Base-by-base conservation (phyloP, 1,140 invertebrate species). In the Trachymyrmex cornetzi region DNA sequence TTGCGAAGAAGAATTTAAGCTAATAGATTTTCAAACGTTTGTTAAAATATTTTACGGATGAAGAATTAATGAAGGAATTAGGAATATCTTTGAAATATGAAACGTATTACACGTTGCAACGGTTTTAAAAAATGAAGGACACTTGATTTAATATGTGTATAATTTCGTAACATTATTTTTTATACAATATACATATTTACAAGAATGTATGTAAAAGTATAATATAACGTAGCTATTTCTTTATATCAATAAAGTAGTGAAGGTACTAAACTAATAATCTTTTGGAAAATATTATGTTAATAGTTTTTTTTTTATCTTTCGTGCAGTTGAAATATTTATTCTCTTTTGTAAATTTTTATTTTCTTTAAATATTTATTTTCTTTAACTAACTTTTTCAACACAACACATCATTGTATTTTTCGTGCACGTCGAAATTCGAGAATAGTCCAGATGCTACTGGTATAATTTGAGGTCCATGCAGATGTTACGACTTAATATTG, bases 401-500 rank as follows among this genome's bases (percentile, higher is more conserved):
- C n/a, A n/a, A n/a, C n/a, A n/a, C n/a, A 12, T 27, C 6, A 24
- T 67, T 12, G 14, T 50, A 50, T 12, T 48, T 59, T 44, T 44
- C 34, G 19, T 77, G 69, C 27, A 63, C 6, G 57, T 64, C 30
- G 71, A 89, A 90, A 84, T 55, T 89, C 59, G 86, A 90, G 75
- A 75, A 44, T 63, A 59, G 24, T 3, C 50, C 75, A 90, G 57
- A 69, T 87, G 88, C n/a, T 24, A 1, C 16, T 79, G 9, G 2
- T 44, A 24, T 34, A 77, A 82, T 27, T 50, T 24, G 9, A 53
- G 16, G 16, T 80, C 48, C 7, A 61, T 55, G 57, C 61, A 87
- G 79, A 89, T 90, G 80, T 61, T 50, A 55, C 55, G 30, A 63
- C 38, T 48, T 87, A 85, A 74, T 34, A 11, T 44, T 44, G 61